Base-by-base conservation (phyloP, 1,140 invertebrate species). In the Drosophila pectinifera region DNA sequence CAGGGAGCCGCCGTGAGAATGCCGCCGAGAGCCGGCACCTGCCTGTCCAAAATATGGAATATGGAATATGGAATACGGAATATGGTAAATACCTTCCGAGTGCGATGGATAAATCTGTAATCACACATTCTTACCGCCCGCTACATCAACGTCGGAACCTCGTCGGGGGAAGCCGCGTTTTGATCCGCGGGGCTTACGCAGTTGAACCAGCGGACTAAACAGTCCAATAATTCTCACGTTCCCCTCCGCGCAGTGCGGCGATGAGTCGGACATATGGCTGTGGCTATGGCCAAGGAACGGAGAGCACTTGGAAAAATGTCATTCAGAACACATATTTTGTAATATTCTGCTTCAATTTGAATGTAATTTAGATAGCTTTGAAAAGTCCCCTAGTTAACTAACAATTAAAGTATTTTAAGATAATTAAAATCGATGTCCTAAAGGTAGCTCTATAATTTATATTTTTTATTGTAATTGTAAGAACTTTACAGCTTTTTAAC, bases 141-240 rank as follows among this genome's bases (percentile, higher is more conserved):
- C 54, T 79, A 70, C 78, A 80, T 81, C 78, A 81, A 77, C 56
- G 79, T 78, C 73, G 43, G 59, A 56, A 64, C 67, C 70, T 70
- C 39, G 31, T 69, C 67, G 63, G 42, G 41, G 65, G 63, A 82
- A 74, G 80, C 62, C 76, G 69, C 74, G 74, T 77, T 83, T 78
- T 89, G 83, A 88, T 89, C 83, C 72, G 38, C 26, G 42, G 46
- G 80, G 83, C 79, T 86, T 86, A 88, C 18, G 45, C 46, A 58
- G 54, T 82, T 86, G 75, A 86, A 88, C 83, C 82, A 88, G 63
- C 73, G 84, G 84, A 80, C 83, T 88, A 80, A 88, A 75, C 76
- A 70, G 80, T 43, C 84, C 59, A 89, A 82, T 77, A 89, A 84
- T 89, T 89, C 85, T 84, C 83, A 89, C 84, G 83, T 88, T 88